Base-by-base conservation (phyloP, 1,140 invertebrate species). In the Matsumurasca onukii region DNA sequence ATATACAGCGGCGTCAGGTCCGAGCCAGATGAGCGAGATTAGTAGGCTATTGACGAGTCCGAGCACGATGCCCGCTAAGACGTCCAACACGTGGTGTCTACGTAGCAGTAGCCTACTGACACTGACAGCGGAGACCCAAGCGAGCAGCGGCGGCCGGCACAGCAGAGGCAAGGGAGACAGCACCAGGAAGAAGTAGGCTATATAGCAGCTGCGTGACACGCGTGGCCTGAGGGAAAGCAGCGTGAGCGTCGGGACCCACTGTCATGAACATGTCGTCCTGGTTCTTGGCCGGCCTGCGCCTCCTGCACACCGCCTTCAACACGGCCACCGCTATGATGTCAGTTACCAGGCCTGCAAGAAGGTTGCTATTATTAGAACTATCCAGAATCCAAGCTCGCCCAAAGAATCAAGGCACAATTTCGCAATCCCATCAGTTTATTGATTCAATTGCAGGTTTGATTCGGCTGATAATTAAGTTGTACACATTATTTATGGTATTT, bases 181-280 rank as follows among this genome's bases (percentile, higher is more conserved):
- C 30, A 70, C 68, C 3, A 84, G 82, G 67, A 92, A 88, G 74
- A 94, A 91, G 55, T 86, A 86, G 0, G 87, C 81, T 17, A 98
- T 79, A 76, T 93, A 87, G 13, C 89, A 83, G 12, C 93, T 86
- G 74, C 97, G 81, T n/a, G 94, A 95, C 1, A 93, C 86, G n/a
- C n/a, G 81, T 99, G 97, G 0, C 97, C 97, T 0, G 96, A 98
- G 29, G 97, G 97, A 79, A 98, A 98, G 34, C 95, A 95, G n/a
- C n/a, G 77, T 90, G 98, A 74, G 95, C 91, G 79, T 98, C 97
- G 0, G 94, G 82, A 0, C 86, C 84, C 79, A 76, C 84, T 78
- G 84, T 80, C 2, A 82, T 75, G 66, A 86, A 84, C 80, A 86
- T 84, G 71, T 93, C 89, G 49, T 72, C 68, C 45, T 78, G 75